Base-by-base conservation (phyloP, 1,140 invertebrate species). In the Rhysida immarginata region DNA sequence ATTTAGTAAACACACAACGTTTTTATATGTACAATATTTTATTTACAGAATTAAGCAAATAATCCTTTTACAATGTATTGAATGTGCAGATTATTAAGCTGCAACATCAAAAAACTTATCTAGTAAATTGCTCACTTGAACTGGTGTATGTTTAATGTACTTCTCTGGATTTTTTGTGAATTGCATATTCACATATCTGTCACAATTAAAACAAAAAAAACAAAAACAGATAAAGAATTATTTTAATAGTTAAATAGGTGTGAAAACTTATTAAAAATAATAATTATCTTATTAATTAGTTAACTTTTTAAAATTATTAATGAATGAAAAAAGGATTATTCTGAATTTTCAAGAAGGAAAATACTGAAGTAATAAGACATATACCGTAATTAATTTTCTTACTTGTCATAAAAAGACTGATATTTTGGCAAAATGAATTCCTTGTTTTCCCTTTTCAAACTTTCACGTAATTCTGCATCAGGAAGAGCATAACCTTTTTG, bases 91-190 rank as follows among this genome's bases (percentile, higher is more conserved):
- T n/a, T n/a, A n/a, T 56, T 23, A 69, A 8, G 68, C 73, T 52
- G 75, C 70, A 20, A 85, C 83, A 76, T 92, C 87, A 71, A 92
- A 94, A 61, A 93, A 88, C 58, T 80, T 81, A 65, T 87, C 83
- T 46, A 94, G 81, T 61, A 84, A 71, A 1, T 77, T 75, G 1
- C 80, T 77, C 0, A 94, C 81, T 74, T 92, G 85, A 60, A 85
- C 78, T 8, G 89, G 88, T 26, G 81, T 82, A 66, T 93, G 93
- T 71, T 90, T 94, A 26, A 96, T 79, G 71, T 97, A 96, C 69
- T 98, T 97, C 52, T 89, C 85, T 1, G 81, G 80, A 73, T 95
- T 94, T 71, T 95, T 96, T 8, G 88, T 87, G 68, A 97, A 97
- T 20, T 80, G 78, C 25, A 84, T 71, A 23, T 68, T 66, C 2